Evolutionary conservation across 2,797 vertebrate species (phyloP).

Genomic region (Prionace glauca): DNA sequence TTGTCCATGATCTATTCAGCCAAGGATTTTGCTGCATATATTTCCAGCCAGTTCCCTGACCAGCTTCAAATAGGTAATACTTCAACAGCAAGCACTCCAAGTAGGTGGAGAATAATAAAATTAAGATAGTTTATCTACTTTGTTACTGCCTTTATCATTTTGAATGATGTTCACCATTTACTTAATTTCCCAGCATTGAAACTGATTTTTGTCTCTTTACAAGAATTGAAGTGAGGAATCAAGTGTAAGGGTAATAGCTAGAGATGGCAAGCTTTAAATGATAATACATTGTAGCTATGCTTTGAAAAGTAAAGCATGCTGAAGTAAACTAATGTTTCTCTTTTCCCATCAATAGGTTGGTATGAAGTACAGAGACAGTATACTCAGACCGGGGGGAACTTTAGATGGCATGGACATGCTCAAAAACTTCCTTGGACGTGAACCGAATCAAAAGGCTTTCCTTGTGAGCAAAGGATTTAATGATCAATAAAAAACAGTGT

Average conservation of each 20-base stretch:
- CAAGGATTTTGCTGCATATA: neutral
- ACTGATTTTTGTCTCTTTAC: neutral
- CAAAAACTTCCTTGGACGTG: constrained; percentile 74
- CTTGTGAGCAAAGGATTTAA: constrained; percentile 80
- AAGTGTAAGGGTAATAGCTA: neutral
- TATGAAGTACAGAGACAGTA: constrained; percentile 78
- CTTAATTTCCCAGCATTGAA: neutral
- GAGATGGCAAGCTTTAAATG: neutral
- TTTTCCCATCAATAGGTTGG: constrained; percentile 63
- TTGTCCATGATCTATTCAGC: neutral
- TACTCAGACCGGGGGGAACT: constrained; percentile 83
- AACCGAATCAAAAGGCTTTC: constrained; percentile 81
- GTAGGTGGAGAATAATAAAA: neutral
- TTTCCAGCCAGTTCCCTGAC: neutral
- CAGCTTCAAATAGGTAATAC: neutral
- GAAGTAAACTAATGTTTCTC: neutral
- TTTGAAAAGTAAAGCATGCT: neutral
- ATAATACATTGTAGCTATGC: neutral
- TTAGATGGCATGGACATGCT: constrained; percentile 85
- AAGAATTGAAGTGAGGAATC: neutral
- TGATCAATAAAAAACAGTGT: neutral
- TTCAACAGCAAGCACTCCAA: neutral
- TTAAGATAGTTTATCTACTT: neutral
- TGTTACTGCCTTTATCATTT: neutral
- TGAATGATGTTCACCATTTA: neutral